A percentile compares a stretch with the other conserved stretches of the same genome.
Conservation (phyloP, 2,113 vertebrate genomes). For the Gila orcuttii region DNA sequence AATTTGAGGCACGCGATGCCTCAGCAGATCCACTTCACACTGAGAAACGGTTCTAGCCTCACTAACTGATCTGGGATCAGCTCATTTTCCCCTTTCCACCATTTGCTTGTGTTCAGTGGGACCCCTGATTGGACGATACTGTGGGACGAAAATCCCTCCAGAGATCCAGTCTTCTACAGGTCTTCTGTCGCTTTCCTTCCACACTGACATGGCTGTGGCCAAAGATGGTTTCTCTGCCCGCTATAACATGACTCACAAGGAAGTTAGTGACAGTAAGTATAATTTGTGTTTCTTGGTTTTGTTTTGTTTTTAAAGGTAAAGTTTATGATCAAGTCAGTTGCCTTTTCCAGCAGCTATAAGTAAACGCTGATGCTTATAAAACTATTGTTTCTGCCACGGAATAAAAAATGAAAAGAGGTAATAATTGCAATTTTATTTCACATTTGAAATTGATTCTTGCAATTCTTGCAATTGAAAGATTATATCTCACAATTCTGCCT, state of each 20-base stretch:
- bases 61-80: conserved; percentile 6
- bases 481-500: no score
- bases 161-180: conserved; percentile 93
- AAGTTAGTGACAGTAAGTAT: conserved; percentile 89
- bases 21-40: not conserved
- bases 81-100: not conserved
- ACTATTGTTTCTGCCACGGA: no score
- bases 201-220: conserved; percentile 97
- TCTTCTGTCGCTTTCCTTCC: conserved; percentile 93
- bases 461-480: no score
- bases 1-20: conserved; percentile 26
- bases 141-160: conserved; percentile 90
- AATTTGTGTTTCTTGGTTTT: conserved; percentile 39
- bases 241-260: conserved; percentile 91
- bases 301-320: not conserved
- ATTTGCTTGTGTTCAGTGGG: conserved; percentile 75
- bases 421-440: no score
- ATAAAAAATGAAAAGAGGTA: no score
- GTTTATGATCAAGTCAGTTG: not conserved
- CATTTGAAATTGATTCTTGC: no score
- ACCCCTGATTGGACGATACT: conserved; percentile 97
- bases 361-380: not conserved
- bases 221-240: conserved; percentile 97
- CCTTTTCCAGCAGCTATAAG: not conserved
- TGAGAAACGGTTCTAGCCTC: not conserved